Evolutionary conservation across 2,797 vertebrate genomes (phyloP).

Genomic region (Takifugu rubripes): DNA sequence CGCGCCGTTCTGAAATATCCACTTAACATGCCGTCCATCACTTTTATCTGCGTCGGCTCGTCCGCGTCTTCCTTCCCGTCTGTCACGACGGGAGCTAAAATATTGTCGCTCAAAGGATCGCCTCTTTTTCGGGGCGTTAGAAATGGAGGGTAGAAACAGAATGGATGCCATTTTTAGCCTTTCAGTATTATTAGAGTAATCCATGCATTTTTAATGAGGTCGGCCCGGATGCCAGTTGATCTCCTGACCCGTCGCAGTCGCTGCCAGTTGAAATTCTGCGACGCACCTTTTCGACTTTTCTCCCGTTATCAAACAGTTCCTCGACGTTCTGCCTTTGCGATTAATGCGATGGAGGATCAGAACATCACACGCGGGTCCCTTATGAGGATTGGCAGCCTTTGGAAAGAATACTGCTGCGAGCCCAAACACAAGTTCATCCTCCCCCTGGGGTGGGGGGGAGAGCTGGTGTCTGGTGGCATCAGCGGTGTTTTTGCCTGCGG

Average conservation of each 20-base stretch:
- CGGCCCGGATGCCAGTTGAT: constrained; percentile 4
- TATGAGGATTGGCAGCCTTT: constrained; percentile 22
- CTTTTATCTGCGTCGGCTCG: constrained; percentile 52
- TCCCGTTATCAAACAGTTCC: neutral
- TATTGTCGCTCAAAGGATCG: constrained; percentile 28
- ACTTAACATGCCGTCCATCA: constrained; percentile 71
- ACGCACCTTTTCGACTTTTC: neutral
- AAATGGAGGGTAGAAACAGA: constrained; percentile 32
- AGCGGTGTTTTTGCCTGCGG: constrained; percentile 30
- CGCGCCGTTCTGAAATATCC: constrained; percentile 64
- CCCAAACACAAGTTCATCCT: constrained; percentile 41
- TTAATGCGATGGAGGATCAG: constrained; percentile 31
- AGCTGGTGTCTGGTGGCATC: constrained; percentile 30
- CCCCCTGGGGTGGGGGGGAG: constrained; percentile 26
- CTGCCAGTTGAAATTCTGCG: constrained; percentile 7
- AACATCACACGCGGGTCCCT: constrained; percentile 15
- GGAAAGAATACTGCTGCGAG: constrained; percentile 35
- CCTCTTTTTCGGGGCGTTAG: constrained; percentile 18
- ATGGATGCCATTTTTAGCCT: constrained; percentile 8
- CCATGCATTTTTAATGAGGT: constrained; percentile 17
- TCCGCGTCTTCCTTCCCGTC: constrained; percentile 38
- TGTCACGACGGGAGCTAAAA: constrained; percentile 41
- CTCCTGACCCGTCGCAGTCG: constrained; percentile 7
- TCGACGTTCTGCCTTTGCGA: constrained; percentile 18
- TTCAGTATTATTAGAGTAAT: constrained; percentile 12